Evolutionary conservation across 2,797 vertebrate genomes (phyloP).

Genomic region (Tarsius wallacei): DNA sequence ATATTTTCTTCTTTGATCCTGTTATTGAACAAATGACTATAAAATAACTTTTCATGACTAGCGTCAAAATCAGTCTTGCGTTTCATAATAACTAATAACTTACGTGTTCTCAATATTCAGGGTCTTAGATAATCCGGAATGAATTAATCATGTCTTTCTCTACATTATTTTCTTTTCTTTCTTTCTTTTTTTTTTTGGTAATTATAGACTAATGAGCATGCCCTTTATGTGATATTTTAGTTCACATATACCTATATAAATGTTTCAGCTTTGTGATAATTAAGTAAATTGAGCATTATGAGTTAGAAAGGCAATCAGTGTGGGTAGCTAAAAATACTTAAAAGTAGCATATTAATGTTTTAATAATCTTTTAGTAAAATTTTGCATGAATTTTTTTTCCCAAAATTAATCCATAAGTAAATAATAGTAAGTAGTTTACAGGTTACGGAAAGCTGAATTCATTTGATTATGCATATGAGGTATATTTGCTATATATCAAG

Average conservation of each 20-base stretch:
- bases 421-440: constrained; percentile 36
- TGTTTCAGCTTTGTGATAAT: constrained; percentile 90
- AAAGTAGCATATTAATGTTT: constrained; percentile 79
- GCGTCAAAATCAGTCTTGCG: neutral
- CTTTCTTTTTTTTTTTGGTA: constrained; percentile 84
- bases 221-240: constrained; percentile 89
- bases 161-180: constrained; percentile 80
- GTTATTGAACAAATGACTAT: neutral
- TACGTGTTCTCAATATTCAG: neutral
- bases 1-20: neutral
- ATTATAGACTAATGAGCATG: constrained; percentile 86
- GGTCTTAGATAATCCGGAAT: neutral
- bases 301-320: constrained; percentile 89
- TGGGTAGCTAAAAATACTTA: constrained; percentile 81
- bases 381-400: constrained; percentile 54
- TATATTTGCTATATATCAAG: neutral
- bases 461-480: neutral
- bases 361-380: constrained; percentile 79
- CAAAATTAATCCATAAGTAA: neutral
- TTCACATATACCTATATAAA: constrained; percentile 88
- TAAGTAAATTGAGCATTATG: constrained; percentile 89
- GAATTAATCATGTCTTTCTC: constrained; percentile 59
- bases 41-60: neutral
- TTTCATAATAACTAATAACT: neutral
- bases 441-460: neutral